A percentile compares a stretch with the other conserved stretches of the same genome.
phyloP scores from a whole-genome alignment of 53 echinoderm and acorn worm species.

The Mesocentrotus franciscanus region DNA sequence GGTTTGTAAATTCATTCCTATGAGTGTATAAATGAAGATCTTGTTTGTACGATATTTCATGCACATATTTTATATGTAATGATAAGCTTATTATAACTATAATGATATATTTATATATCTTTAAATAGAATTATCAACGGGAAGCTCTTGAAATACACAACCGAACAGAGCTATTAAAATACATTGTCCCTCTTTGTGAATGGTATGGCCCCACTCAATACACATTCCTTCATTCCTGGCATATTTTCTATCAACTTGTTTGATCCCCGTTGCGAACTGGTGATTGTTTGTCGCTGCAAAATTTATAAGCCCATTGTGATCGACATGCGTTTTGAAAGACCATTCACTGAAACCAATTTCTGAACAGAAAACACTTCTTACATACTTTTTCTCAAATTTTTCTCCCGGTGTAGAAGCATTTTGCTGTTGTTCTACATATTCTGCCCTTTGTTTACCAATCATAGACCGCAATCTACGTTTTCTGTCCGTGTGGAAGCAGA shows the following conservation, averaged over 20 bases:
- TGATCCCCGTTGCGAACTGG: conserved; percentile 84
- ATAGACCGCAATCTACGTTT: not conserved
- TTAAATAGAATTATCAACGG: not conserved
- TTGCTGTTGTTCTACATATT: conserved; percentile 7
- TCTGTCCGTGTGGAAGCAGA: not conserved
- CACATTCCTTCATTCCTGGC: conserved; percentile 96
- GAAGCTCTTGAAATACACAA: not conserved
- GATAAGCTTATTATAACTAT: not conserved
- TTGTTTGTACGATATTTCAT: not conserved
- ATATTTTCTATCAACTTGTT: conserved; percentile 99
- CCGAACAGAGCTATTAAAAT: not conserved
- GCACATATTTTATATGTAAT: not conserved
- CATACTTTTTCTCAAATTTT: not conserved
- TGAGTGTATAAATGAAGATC: not conserved
- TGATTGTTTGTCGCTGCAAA: conserved; percentile 62
- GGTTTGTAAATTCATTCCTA: not conserved
- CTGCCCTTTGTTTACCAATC: conserved; percentile 57
- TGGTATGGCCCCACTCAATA: conserved; percentile 63
- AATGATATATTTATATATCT: not conserved
- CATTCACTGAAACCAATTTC: conserved; percentile 17
- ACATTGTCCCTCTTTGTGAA: not conserved
- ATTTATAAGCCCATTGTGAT: conserved; percentile 55
- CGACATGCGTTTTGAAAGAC: conserved; percentile 19
- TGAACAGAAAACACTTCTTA: not conserved
- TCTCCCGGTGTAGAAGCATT: not conserved